Conservation (phyloP, 1,140 invertebrate genomes). For the Cydia pomonella region DNA sequence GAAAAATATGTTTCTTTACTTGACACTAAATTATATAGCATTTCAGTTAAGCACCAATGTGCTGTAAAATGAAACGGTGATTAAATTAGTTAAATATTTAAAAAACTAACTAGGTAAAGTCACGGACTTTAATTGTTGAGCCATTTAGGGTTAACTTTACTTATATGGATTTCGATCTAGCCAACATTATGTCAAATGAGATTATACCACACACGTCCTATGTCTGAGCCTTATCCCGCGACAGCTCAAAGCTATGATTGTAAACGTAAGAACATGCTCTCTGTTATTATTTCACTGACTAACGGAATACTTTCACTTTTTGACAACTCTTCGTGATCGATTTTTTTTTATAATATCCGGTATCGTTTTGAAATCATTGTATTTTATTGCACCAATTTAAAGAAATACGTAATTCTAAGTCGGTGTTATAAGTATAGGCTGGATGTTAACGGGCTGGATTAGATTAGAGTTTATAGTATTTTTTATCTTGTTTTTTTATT, state of each 20-base stretch:
- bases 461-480: not conserved
- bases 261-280: slow-evolving; percentile 24
- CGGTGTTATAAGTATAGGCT: not conserved
- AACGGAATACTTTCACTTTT: slow-evolving; percentile 31
- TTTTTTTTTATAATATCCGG: slow-evolving; percentile 28
- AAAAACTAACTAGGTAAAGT: too few relatives aligned
- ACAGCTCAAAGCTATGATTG: slow-evolving; percentile 29
- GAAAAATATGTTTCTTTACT: too few relatives aligned
- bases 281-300: slow-evolving; percentile 22
- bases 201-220: not conserved
- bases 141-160: too few relatives aligned
- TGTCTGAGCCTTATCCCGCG: not conserved
- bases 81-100: too few relatives aligned
- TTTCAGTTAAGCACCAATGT: too few relatives aligned
- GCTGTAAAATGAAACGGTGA: too few relatives aligned
- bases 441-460: not conserved
- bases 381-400: slow-evolving; percentile 33
- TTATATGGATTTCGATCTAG: too few relatives aligned
- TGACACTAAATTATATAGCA: too few relatives aligned
- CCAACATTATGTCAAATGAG: not conserved
- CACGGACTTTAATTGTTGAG: too few relatives aligned
- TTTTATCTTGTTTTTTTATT: not conserved
- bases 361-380: slow-evolving; percentile 26
- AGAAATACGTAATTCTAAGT: slow-evolving; percentile 13
- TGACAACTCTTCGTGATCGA: slow-evolving; percentile 25